These are phyloP conservation scores for Apis mellifera DNA, from an alignment of 1,140 invertebrate genomes.

Conservation along the genomic window Amel_HAv3.1 CM009946.2:6118501-6119000, in stretches of 20 bases:
- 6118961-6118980: too few relatives aligned
- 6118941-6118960: too few relatives aligned
- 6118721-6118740: not conserved
- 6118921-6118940: not conserved
- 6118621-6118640: not conserved
- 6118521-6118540: conserved; percentile 7
- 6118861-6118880: not conserved
- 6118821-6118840: not conserved
- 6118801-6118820: not conserved
- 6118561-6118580: not conserved
- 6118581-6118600: too few relatives aligned
- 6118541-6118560: conserved; percentile 46
- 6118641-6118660: conserved; percentile 3
- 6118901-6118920: too few relatives aligned
- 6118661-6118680: conserved; percentile 3
- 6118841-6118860: not conserved
- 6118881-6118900: not conserved
- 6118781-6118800: not conserved
- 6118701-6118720: not conserved
- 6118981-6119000: too few relatives aligned
- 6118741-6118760: too few relatives aligned
- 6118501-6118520: conserved; percentile 24
- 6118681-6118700: not conserved
- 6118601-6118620: not conserved
- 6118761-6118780: not conserved